These are phyloP conservation scores for Siniperca undulata DNA, from an alignment of 2,797 vertebrate species.

Conservation along the genomic window DNA sequence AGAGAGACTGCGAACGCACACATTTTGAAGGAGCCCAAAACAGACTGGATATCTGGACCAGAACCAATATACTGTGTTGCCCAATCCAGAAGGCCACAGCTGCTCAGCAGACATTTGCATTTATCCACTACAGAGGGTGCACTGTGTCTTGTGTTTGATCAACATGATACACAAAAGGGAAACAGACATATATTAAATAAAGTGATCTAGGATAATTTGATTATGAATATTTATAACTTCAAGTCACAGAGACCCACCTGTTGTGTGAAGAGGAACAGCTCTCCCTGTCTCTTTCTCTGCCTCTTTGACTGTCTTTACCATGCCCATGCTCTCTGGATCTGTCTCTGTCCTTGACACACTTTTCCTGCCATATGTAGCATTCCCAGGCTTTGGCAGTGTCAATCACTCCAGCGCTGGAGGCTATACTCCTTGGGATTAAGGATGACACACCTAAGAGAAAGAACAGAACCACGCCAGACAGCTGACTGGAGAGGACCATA, in stretches of 20 bases:
- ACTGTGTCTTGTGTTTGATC: slow-evolving; percentile 7
- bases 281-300: slow-evolving; percentile 29
- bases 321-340: slow-evolving; percentile 33
- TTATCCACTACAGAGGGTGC: slow-evolving; percentile 10
- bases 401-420: slow-evolving; percentile 39
- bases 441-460: slow-evolving; percentile 63
- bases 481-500: slow-evolving; percentile 3
- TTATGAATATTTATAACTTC: background rate
- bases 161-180: background rate
- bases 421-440: slow-evolving; percentile 29
- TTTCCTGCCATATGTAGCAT: slow-evolving; percentile 48
- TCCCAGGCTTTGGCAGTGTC: slow-evolving; percentile 64
- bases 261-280: slow-evolving; percentile 39
- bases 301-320: slow-evolving; percentile 43
- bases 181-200: slow-evolving; percentile 26
- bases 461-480: slow-evolving; percentile 14
- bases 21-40: slow-evolving; percentile 41
- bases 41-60: slow-evolving; percentile 47
- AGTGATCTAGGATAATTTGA: background rate
- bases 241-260: slow-evolving; percentile 64
- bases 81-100: slow-evolving; percentile 58
- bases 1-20: slow-evolving; percentile 13
- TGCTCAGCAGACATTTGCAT: slow-evolving; percentile 64
- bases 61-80: slow-evolving; percentile 46
- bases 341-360: slow-evolving; percentile 49